Evolutionary conservation across 2,888 invertebrate species (phyloP).

Genomic region (Xiphydria camelus): DNA sequence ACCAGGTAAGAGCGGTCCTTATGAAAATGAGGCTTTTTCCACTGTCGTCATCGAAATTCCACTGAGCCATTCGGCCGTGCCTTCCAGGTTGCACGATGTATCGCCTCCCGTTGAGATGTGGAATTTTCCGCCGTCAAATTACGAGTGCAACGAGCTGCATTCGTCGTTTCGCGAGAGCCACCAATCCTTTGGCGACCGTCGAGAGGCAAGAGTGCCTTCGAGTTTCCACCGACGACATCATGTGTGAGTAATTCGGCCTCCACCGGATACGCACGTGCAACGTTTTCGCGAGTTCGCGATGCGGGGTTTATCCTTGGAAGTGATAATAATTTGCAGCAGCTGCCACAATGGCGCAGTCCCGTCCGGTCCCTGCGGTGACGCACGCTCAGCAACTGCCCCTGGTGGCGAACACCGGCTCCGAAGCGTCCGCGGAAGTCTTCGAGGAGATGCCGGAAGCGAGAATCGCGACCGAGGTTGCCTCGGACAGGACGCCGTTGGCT

Average conservation of each 20-base stretch:
- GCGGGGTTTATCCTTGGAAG: background rate
- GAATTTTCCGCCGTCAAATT: too few relatives aligned
- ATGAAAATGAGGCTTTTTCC: too few relatives aligned
- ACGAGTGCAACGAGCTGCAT: too few relatives aligned
- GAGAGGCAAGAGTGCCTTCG: constrained; percentile 25
- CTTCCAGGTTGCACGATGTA: too few relatives aligned
- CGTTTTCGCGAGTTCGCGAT: background rate
- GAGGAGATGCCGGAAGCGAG: constrained; percentile 4
- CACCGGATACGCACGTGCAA: too few relatives aligned
- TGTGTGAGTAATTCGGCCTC: constrained; percentile 31
- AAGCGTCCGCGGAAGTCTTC: background rate
- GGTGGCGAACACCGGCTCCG: too few relatives aligned
- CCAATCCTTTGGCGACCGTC: constrained; percentile 16
- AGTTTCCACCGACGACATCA: constrained; percentile 23
- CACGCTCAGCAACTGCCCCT: too few relatives aligned
- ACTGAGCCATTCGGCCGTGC: too few relatives aligned
- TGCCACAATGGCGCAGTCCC: constrained; percentile 21
- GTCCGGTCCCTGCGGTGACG: constrained; percentile 15
- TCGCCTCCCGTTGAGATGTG: too few relatives aligned
- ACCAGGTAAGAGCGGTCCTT: too few relatives aligned
- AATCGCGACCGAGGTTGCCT: constrained; percentile 12
- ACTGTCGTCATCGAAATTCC: too few relatives aligned
- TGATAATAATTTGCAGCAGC: constrained; percentile 20
- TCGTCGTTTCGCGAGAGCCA: constrained; percentile 12
- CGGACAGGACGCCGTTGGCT: constrained; percentile 45